phyloP scores from a whole-genome alignment of 2,888 invertebrate genomes.

The Oxyscelio sp. region DNA sequence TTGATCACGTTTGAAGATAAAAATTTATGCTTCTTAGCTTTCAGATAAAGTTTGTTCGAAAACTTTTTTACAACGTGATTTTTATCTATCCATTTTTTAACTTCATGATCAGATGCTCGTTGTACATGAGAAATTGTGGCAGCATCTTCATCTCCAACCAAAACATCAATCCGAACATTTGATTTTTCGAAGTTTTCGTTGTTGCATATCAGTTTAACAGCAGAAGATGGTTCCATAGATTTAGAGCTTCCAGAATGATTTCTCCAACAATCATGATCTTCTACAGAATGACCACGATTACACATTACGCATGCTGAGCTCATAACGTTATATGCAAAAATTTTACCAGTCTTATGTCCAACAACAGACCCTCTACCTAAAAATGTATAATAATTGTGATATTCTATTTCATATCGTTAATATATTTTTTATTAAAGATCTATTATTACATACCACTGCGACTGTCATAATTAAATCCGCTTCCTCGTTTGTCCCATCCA shows the following conservation, averaged over 20 bases:
- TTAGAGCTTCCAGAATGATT: constrained; percentile 41
- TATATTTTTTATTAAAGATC: too few species aligned
- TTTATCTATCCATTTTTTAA: constrained; percentile 58
- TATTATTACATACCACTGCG: too few species aligned
- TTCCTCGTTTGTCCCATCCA: too few species aligned
- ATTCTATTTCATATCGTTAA: too few species aligned
- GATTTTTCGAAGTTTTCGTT: constrained; percentile 46
- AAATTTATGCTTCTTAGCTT: constrained; percentile 46
- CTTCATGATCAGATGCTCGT: constrained; percentile 21
- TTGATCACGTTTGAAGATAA: constrained; percentile 20
- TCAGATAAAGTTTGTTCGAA: constrained; percentile 36
- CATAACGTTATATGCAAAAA: too few species aligned
- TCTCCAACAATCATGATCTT: constrained; percentile 39
- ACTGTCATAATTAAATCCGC: too few species aligned
- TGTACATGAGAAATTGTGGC: constrained; percentile 37
- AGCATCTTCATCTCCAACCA: constrained; percentile 60
- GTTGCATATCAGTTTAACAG: constrained; percentile 42
- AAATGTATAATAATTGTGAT: too few species aligned
- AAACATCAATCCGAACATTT: constrained; percentile 41
- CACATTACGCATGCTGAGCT: too few species aligned
- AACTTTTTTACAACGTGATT: constrained; percentile 58
- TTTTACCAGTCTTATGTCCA: too few species aligned
- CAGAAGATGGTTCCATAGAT: constrained; percentile 63
- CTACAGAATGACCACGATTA: constrained; percentile 15
- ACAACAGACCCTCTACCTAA: too few species aligned